Conservation (phyloP, 2,797 vertebrate genomes). For the Acanthiza pusilla region DNA sequence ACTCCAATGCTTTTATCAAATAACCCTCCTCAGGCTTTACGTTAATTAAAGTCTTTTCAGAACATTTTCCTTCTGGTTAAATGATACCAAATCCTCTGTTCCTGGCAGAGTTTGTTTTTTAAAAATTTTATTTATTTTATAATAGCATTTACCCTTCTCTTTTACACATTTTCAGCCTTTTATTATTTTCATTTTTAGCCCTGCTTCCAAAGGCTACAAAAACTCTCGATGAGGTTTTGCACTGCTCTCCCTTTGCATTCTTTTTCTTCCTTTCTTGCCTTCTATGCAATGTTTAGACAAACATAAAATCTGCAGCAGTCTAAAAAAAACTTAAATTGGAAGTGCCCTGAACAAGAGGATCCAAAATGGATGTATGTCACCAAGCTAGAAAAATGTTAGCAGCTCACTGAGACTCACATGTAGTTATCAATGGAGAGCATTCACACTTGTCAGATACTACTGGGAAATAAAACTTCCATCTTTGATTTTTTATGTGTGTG, state of each 20-base stretch:
- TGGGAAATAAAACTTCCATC: background rate
- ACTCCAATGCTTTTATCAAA: background rate
- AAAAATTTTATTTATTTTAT: background rate
- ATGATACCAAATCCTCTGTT: background rate
- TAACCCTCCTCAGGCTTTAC: background rate
- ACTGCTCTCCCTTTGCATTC: background rate
- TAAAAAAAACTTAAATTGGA: background rate
- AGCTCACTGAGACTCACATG: background rate
- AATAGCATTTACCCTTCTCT: background rate
- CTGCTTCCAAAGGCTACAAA: background rate
- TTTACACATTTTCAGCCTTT: background rate
- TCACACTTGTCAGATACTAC: background rate
- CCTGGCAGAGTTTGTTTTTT: background rate
- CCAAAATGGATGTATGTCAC: background rate
- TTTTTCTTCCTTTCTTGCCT: background rate
- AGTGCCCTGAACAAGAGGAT: background rate
- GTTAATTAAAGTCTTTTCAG: background rate
- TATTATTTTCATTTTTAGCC: background rate
- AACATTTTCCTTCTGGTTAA: background rate
- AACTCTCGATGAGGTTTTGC: background rate
- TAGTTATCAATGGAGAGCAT: no score
- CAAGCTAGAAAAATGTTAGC: background rate
- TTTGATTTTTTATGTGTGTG: background rate
- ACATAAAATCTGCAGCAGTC: background rate
- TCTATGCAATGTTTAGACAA: background rate